A percentile compares a stretch with the other conserved stretches of the same genome.
phyloP scores from a whole-genome alignment of 2,797 vertebrate genomes.

The Phalanger gymnotis region DNA sequence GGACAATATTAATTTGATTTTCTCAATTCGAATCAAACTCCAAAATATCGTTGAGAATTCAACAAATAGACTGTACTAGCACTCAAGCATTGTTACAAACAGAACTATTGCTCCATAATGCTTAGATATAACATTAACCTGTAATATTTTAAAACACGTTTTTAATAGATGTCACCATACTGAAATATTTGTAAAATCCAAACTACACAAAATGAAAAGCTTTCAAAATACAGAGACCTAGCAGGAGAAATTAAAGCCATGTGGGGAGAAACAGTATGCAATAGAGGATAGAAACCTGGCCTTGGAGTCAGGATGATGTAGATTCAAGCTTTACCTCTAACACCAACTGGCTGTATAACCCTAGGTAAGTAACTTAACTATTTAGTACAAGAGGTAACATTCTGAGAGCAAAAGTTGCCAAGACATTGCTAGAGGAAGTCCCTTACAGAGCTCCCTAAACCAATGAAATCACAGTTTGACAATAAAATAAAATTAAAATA shows the following conservation, averaged over 20 bases:
- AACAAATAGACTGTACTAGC: not conserved
- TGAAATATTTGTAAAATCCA: not conserved
- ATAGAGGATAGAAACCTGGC: not conserved
- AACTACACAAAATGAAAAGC: not conserved
- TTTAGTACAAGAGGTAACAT: not conserved
- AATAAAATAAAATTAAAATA: too few relatives aligned
- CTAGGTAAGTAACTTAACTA: not conserved
- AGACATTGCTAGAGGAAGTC: not conserved
- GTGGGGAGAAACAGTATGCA: not conserved
- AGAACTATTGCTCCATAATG: not conserved
- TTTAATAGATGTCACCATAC: not conserved
- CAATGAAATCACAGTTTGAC: too few relatives aligned
- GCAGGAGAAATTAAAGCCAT: not conserved
- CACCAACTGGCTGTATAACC: too few relatives aligned
- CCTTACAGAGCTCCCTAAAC: too few relatives aligned
- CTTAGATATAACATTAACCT: not conserved
- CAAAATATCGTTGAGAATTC: not conserved
- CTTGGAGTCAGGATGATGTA: not conserved
- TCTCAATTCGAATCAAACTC: not conserved
- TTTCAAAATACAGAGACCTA: not conserved
- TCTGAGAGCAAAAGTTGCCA: not conserved
- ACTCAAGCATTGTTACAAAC: not conserved
- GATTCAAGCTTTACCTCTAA: not conserved
- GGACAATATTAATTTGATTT: not conserved
- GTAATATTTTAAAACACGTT: not conserved